phyloP scores from a whole-genome alignment of 2,888 invertebrate species.

The Villa cingulata region DNA sequence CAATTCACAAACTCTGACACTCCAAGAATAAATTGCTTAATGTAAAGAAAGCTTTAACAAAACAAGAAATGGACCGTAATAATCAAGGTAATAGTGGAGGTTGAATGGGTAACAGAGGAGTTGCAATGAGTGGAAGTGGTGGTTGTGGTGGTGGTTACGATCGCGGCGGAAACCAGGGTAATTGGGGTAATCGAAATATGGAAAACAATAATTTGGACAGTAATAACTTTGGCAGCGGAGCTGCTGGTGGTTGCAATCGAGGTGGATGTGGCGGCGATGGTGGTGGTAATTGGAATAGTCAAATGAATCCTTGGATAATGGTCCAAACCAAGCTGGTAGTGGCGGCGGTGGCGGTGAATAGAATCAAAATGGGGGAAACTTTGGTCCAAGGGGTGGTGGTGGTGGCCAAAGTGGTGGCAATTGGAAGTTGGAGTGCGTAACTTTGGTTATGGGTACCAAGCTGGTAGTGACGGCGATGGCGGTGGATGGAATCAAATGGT shows the following conservation, averaged over 20 bases:
- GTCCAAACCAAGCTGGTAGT: constrained; percentile 18
- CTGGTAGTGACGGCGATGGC: constrained; percentile 70
- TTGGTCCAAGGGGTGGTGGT: constrained; percentile 19
- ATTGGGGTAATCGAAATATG: constrained; percentile 24
- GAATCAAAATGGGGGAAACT: constrained; percentile 30
- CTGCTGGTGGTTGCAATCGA: constrained; percentile 17
- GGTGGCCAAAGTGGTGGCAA: constrained; percentile 5
- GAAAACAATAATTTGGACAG: constrained; percentile 19
- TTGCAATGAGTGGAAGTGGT: constrained; percentile 31
- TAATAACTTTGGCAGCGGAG: constrained; percentile 20
- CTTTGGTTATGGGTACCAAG: constrained; percentile 57
- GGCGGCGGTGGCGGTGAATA: constrained; percentile 28
- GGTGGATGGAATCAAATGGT: no score
- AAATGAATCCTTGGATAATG: constrained; percentile 33
- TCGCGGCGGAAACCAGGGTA: constrained; percentile 31
- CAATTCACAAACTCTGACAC: no score
- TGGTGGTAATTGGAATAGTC: constrained; percentile 30
- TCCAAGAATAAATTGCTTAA: constrained; percentile 72
- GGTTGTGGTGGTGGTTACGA: constrained; percentile 38
- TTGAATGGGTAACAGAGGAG: constrained; percentile 39
- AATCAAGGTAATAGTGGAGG: constrained; percentile 40
- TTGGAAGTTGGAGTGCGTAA: constrained; percentile 38
- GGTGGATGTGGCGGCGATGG: constrained; percentile 17
- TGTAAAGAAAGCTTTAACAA: constrained; percentile 84
- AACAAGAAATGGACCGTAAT: constrained; percentile 64